phyloP scores from a whole-genome alignment of 1,140 invertebrate species.

The Dryas iulia region DNA sequence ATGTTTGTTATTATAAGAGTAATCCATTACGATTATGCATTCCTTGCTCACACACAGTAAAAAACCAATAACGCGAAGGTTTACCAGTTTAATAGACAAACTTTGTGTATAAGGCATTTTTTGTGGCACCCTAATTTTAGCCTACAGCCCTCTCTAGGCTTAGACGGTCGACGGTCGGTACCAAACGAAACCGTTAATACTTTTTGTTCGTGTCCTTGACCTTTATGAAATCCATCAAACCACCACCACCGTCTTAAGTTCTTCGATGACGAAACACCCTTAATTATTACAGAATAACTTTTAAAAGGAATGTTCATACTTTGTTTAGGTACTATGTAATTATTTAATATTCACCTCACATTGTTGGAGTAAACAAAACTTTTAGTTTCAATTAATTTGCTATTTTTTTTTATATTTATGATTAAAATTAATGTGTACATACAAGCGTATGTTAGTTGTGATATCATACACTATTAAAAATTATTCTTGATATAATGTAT shows the following conservation, averaged over 20 bases:
- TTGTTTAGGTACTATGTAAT: constrained; percentile 3
- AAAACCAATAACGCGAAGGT: not conserved
- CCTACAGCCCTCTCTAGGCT: not conserved
- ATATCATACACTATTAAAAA: too few relatives aligned
- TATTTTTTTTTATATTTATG: too few relatives aligned
- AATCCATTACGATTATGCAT: too few relatives aligned
- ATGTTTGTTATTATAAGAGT: too few relatives aligned
- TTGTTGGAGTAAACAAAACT: not conserved
- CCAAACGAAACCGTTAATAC: not conserved
- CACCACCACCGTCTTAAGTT: constrained; percentile 1
- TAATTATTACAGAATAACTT: constrained; percentile 11
- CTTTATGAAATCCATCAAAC: constrained; percentile 9
- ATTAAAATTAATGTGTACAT: too few relatives aligned
- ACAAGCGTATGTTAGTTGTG: too few relatives aligned
- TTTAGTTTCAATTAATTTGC: not conserved
- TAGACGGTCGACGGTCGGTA: too few relatives aligned
- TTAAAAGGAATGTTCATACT: not conserved
- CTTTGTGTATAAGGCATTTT: not conserved
- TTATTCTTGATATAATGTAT: too few relatives aligned
- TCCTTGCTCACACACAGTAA: too few relatives aligned
- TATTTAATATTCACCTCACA: constrained; percentile 6
- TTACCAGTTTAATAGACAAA: not conserved
- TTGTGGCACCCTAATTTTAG: not conserved
- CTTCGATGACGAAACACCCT: constrained; percentile 13
- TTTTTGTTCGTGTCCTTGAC: constrained; percentile 7